Percentiles rank a stretch among this genome's conserved stretches.
phyloP scores from a whole-genome alignment of 2,888 invertebrate genomes.

The Pomacea canaliculata region DNA sequence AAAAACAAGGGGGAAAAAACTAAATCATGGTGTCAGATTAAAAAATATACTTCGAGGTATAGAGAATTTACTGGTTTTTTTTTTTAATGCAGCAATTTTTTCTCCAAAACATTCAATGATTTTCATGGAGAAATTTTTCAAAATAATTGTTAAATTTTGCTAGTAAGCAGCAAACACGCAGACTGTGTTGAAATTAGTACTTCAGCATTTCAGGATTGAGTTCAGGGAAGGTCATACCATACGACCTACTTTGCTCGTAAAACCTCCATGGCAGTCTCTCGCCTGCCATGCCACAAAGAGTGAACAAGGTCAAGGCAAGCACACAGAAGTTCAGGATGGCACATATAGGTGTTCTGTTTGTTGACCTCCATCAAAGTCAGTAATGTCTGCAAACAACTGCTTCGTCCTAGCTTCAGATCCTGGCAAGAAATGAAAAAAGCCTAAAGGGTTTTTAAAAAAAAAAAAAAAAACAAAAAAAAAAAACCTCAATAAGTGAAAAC shows the following conservation, averaged over 20 bases:
- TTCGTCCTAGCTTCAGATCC: constrained; percentile 52
- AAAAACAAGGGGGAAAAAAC: no score
- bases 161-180: no score
- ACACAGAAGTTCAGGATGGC: constrained; percentile 67
- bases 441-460: neutral
- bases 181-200: no score
- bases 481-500: neutral
- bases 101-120: no score
- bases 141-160: no score
- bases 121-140: no score
- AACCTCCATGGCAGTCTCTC: constrained; percentile 68
- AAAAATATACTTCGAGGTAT: no score
- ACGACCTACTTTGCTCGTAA: constrained; percentile 62
- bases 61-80: no score
- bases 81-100: no score
- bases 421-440: constrained; percentile 20
- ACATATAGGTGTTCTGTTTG: constrained; percentile 65
- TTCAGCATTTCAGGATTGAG: no score
- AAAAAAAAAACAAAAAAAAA: neutral
- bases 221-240: neutral
- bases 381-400: constrained; percentile 65
- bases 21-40: no score
- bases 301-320: constrained; percentile 68
- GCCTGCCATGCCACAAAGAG: constrained; percentile 67
- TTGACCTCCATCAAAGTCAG: constrained; percentile 61